Percentiles rank a stretch among this genome's conserved stretches.
These are phyloP conservation scores for Fistularia commersonii DNA, from an alignment of 2,797 vertebrate species.

Conservation along the genomic window DNA sequence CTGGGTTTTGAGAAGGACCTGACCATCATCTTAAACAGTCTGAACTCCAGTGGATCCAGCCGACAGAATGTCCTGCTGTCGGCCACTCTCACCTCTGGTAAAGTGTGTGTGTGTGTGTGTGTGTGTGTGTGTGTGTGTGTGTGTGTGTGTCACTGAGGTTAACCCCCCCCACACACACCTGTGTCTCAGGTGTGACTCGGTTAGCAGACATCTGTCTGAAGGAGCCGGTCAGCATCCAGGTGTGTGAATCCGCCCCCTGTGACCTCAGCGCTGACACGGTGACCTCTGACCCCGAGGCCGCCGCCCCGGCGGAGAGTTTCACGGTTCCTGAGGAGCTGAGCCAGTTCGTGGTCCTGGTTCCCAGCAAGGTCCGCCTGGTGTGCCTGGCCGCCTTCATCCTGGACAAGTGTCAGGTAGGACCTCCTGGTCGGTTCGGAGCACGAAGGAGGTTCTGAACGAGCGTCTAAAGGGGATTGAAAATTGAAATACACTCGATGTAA, in stretches of 20 bases:
- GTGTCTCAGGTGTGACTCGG: slow-evolving; percentile 77
- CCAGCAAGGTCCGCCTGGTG: slow-evolving; percentile 90
- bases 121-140: slow-evolving; percentile 1
- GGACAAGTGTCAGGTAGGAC: slow-evolving; percentile 83
- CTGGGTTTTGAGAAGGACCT: slow-evolving; percentile 94
- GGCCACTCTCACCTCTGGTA: slow-evolving; percentile 87
- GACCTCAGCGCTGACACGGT: not conserved
- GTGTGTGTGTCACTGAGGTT: too few species aligned
- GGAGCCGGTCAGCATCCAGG: slow-evolving; percentile 78
- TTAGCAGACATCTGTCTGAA: slow-evolving; percentile 85
- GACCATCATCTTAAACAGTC: slow-evolving; percentile 84
- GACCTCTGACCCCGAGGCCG: slow-evolving; percentile 1
- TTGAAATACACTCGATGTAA: too few species aligned
- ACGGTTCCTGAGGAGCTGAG: slow-evolving; percentile 81
- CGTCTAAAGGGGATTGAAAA: too few species aligned
- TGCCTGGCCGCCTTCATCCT: slow-evolving; percentile 89
- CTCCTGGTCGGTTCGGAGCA: too few species aligned
- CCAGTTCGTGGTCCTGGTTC: slow-evolving; percentile 84
- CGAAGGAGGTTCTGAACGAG: too few species aligned
- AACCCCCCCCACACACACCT: not conserved
- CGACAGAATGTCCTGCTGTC: slow-evolving; percentile 91
- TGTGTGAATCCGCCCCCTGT: slow-evolving; percentile 60
- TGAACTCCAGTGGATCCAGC: slow-evolving; percentile 74
- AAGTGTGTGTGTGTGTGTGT: not conserved
- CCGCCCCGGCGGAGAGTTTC: slow-evolving; percentile 71